Base-by-base conservation (phyloP, 1,140 invertebrate species). In the Bombus impatiens region DNA sequence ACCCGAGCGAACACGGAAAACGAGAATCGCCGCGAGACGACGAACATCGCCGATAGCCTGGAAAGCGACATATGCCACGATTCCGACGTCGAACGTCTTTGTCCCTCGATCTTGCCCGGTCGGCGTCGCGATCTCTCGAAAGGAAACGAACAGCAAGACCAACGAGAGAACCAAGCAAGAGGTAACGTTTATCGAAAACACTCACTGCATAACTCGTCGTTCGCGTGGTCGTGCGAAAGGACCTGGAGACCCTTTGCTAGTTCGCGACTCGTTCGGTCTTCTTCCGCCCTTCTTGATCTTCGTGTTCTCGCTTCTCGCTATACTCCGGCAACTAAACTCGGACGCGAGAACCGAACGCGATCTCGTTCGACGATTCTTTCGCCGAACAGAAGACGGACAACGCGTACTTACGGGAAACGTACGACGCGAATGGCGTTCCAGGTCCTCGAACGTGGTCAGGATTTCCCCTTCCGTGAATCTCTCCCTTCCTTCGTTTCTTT, bases 371-470 rank as follows among this genome's bases (percentile, higher is more conserved):
- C 89, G 91, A 32, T 6, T 57, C 35, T 37, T 91, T 92, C 92
- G 92, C 91, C 89, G 91, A 88, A 81, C 89, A 89, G 87, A 91
- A 90, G 32, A 84, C 91, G 89, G 89, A 94, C 87, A 86, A 42
- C 40, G 82, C 42, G 82, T 28, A 62, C 80, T 70, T 82, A 83
- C 82, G 84, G 75, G 84, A 88, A 91, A 92, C 87, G 83, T 86
- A 72, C 59, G 67, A 82, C 74, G 57, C 88, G 87, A 92, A 91
- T 84, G 89, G 71, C 83, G 86, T 80, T 78, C 72, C 84, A 90
- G 91, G 87, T 91, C 90, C 91, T 87, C 84, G 75, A 89, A 93
- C 93, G 93, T 94, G 92, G 90, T 91, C 91, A 90, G 88, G 85
- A 90, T 87, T 92, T 88, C 86, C 89, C 93, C 92, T 89, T 85